These are phyloP conservation scores for Bujurquina vittata DNA, from an alignment of 2,113 vertebrate genomes.

Conservation along the genomic window DNA sequence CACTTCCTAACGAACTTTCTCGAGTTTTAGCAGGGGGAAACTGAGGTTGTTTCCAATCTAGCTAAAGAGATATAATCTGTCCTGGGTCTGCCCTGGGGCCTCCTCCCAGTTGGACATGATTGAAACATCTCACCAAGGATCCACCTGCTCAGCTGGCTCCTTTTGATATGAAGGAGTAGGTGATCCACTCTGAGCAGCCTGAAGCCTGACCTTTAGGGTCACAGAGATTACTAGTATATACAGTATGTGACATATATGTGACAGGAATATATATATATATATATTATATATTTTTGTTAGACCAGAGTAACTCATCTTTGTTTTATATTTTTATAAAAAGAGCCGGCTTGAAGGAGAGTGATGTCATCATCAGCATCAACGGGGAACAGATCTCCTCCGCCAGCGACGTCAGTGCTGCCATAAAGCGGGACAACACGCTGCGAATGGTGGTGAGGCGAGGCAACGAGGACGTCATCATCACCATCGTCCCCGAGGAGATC, in stretches of 20 bases:
- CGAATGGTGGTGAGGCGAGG: conserved; percentile 90
- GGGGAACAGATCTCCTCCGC: conserved; percentile 88
- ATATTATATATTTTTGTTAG: background rate
- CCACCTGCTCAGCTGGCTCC: background rate
- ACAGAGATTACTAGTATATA: too few relatives aligned
- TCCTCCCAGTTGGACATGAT: background rate
- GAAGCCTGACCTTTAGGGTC: too few relatives aligned
- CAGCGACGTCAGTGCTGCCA: conserved; percentile 92
- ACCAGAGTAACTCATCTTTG: background rate
- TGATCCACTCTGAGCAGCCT: background rate
- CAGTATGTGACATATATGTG: too few relatives aligned
- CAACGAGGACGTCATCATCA: conserved; percentile 92
- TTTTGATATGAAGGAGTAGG: background rate
- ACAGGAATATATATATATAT: background rate
- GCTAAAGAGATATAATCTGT: background rate
- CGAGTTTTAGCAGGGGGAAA: background rate
- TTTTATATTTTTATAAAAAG: conserved; percentile 66
- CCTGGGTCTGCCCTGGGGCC: background rate
- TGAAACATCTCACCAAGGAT: background rate
- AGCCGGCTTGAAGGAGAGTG: conserved; percentile 90
- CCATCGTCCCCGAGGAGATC: conserved; percentile 89
- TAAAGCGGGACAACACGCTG: conserved; percentile 87
- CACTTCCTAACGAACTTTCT: rapidly evolving
- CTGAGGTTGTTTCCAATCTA: rapidly evolving
- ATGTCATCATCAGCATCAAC: conserved; percentile 99